Conservation (phyloP, 2,113 vertebrate genomes). For the Hemiscyllium ocellatum region DNA sequence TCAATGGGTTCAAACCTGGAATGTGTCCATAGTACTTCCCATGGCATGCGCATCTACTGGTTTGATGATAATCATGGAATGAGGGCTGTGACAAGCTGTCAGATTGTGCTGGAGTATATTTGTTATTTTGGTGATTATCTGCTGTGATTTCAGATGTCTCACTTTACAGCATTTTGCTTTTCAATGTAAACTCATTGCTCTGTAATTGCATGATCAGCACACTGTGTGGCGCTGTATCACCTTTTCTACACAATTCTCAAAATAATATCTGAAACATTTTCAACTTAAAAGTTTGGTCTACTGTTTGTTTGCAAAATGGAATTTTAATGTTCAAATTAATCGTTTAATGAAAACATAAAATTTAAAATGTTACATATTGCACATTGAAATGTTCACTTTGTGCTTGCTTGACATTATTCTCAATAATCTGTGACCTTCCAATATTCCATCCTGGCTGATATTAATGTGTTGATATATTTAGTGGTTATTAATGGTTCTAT, state of each 20-base stretch:
- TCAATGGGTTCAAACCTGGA: too few relatives aligned
- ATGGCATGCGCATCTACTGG: too few relatives aligned
- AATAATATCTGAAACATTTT: neutral
- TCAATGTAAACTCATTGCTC: neutral
- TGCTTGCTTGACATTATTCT: too few relatives aligned
- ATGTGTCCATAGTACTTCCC: too few relatives aligned
- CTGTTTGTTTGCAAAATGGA: neutral
- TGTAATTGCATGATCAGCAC: neutral
- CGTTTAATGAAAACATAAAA: neutral
- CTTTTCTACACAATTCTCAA: neutral
- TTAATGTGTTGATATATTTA: too few relatives aligned
- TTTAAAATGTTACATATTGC: neutral
- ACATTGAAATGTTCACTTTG: neutral
- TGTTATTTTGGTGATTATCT: neutral
- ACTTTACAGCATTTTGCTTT: neutral
- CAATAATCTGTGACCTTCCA: too few relatives aligned
- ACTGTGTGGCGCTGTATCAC: neutral
- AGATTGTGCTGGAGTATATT: too few relatives aligned
- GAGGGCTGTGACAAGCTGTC: too few relatives aligned
- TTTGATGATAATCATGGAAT: too few relatives aligned
- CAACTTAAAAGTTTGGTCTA: neutral
- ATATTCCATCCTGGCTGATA: too few relatives aligned
- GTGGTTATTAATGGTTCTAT: too few relatives aligned
- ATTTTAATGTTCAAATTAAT: neutral
- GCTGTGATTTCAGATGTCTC: neutral